Evolutionary conservation across 2,113 vertebrate genomes (phyloP), one percentile per base, ranked within the genome.

Genomic region (Corythornis madagascariensis): DNA sequence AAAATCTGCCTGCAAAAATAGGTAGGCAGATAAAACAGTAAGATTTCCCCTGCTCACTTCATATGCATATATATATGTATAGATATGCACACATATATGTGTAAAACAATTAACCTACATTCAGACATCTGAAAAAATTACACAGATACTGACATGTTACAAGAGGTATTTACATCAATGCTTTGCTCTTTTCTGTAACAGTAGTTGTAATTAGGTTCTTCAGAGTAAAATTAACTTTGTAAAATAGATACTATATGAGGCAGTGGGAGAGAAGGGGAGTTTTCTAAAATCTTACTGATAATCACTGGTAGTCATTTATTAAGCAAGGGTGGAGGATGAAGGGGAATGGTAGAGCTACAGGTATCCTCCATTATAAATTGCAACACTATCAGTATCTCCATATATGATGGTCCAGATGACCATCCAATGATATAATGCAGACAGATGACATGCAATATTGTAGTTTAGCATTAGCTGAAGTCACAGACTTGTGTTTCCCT

Each of bases 1-100:
- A 35, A 65, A 29, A 13, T 35, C 13, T 66, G 17, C 9, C 31
- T 55, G 33, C 16, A 75, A 64, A 85, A 75, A 70, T 33, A 52
- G 9, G 11, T 43, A 71, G 25, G 7, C 21, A 79, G 47, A 66
- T 7, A 57, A 55, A 72, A 50, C 9, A 56, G 6, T 38, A 79
- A 38, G 24, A 40, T 9, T 18, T 1, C 3, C 2, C 2, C 4
- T 22, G 8, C 8, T 56, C 14, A 59, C 8, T 7, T 55, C 11
- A 43, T 43, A 42, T 16, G 5, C 3, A 42, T 24, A 28, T 20
- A n/a, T 21, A 40, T 4, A 12, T n/a, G 5, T 11, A 26, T 29
- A 64, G 11, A 6, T 1, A 3, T 21, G 20, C 17, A 11, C n/a
- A 15, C 19, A 13, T 22, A 12, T 19, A 6, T 5, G 2, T 35